Conservation (phyloP, 2,888 invertebrate species). For the Cosmopolites sordidus region DNA sequence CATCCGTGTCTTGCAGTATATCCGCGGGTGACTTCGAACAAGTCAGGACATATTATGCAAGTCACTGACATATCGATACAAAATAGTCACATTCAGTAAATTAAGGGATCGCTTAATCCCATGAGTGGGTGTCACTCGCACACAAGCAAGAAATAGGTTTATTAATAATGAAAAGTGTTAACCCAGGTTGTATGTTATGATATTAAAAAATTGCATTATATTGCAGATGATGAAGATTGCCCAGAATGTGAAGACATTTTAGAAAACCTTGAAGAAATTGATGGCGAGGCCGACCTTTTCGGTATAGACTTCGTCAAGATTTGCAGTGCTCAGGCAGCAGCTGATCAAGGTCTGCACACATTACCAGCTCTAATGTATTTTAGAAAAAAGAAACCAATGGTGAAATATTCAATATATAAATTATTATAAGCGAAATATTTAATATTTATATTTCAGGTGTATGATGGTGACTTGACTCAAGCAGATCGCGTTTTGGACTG, state of each 20-base stretch:
- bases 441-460: constrained; percentile 48
- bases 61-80: no score
- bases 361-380: constrained; percentile 86
- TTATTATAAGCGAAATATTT: no score
- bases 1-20: no score
- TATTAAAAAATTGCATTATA: no score
- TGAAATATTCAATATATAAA: background rate
- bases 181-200: no score
- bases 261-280: constrained; percentile 87
- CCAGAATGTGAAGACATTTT: constrained; percentile 88
- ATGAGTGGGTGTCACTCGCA: no score
- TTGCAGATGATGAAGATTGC: constrained; percentile 80
- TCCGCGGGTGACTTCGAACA: no score
- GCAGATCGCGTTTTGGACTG: constrained; percentile 81
- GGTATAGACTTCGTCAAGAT: constrained; percentile 96
- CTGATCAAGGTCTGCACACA: constrained; percentile 76
- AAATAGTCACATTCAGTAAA: no score
- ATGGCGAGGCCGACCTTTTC: constrained; percentile 88
- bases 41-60: no score
- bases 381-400: constrained; percentile 70
- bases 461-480: constrained; percentile 85
- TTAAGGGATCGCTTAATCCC: no score
- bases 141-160: no score
- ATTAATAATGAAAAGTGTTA: no score
- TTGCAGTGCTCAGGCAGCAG: constrained; percentile 74